A percentile compares a stretch with the other conserved stretches of the same genome.
Conservation (phyloP, 2,888 invertebrate species). For the Dinocampus coccinellae region DNA sequence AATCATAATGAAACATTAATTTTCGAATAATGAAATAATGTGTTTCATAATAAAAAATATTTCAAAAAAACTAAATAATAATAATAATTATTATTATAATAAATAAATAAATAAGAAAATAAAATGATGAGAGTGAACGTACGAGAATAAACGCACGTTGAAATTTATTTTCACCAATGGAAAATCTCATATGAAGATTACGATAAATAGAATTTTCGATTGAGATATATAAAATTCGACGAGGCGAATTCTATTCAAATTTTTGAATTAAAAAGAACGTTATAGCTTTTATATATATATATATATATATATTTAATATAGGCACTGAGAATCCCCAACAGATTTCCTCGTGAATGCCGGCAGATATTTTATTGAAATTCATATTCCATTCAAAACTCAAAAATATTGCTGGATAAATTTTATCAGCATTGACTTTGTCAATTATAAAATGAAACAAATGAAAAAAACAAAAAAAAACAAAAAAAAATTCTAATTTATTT, state of each 20-base stretch:
- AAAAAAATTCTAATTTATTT: neutral
- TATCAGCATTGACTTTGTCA: neutral
- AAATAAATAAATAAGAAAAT: neutral
- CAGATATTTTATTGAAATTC: conserved; percentile 17
- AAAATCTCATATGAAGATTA: neutral
- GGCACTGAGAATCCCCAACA: conserved; percentile 15
- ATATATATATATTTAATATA: neutral
- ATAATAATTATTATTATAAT: neutral
- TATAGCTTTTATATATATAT: neutral
- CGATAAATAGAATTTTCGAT: conserved; percentile 18
- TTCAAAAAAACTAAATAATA: neutral
- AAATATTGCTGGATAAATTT: neutral
- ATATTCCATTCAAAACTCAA: neutral
- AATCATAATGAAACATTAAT: too few species aligned
- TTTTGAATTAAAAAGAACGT: conserved; percentile 8
- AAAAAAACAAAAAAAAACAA: too few species aligned
- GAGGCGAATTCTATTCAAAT: conserved; percentile 5
- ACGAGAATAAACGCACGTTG: neutral
- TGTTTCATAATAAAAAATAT: too few species aligned
- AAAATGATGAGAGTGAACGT: neutral
- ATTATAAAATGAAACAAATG: neutral
- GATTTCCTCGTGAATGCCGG: conserved; percentile 20
- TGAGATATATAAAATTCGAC: conserved; percentile 12
- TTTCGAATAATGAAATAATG: too few species aligned
- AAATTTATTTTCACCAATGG: conserved; percentile 12